These are phyloP conservation scores for Gambusia yucatana DNA, from an alignment of 2,797 vertebrate species.

Conservation along the genomic window DNA sequence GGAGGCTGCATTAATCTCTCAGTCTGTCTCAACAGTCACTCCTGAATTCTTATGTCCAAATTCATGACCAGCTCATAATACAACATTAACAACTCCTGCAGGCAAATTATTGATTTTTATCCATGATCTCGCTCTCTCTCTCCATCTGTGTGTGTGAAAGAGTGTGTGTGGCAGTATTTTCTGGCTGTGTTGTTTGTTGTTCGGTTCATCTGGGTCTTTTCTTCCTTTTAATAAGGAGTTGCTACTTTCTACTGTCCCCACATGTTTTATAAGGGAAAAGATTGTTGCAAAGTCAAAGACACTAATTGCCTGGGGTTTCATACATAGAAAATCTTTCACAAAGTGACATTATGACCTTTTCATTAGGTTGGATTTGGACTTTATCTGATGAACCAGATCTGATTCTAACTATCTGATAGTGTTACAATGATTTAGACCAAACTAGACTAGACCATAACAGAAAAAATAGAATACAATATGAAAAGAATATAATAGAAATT, in stretches of 20 bases:
- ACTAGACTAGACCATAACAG: no score
- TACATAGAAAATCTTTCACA: not conserved
- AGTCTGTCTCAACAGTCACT: slow-evolving; percentile 22
- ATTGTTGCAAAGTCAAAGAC: not conserved
- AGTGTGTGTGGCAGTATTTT: not conserved
- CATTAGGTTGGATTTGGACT: not conserved
- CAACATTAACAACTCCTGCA: slow-evolving; percentile 38
- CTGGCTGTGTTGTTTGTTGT: not conserved
- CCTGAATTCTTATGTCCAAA: slow-evolving; percentile 10
- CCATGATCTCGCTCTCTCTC: not conserved
- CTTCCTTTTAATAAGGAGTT: not conserved
- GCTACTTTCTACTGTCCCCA: not conserved
- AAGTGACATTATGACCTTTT: not conserved
- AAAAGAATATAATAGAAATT: no score
- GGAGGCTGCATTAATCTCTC: not conserved
- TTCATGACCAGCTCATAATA: slow-evolving; percentile 33
- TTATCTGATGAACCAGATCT: not conserved
- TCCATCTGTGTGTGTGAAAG: not conserved
- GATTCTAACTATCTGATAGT: not conserved
- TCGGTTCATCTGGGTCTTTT: not conserved
- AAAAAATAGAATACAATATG: no score
- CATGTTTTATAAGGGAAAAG: not conserved
- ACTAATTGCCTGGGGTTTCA: not conserved
- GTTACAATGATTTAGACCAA: not conserved
- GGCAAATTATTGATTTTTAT: slow-evolving; percentile 53